phyloP scores from a whole-genome alignment of 2,888 invertebrate genomes.

The Hyposoter dolosus region DNA sequence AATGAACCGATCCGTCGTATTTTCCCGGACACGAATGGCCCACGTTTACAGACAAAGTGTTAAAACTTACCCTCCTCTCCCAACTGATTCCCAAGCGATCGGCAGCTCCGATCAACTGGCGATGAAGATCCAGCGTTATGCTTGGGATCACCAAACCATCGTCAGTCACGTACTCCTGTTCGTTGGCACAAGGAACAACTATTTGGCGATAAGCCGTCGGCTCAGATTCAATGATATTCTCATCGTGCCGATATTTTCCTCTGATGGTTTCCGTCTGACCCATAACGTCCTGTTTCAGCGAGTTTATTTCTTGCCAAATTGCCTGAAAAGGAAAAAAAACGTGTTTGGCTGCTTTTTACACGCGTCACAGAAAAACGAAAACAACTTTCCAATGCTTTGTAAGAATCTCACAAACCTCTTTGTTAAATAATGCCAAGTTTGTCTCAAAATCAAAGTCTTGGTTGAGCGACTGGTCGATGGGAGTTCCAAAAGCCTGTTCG shows the following conservation, averaged over 20 bases:
- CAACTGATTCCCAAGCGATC: constrained; percentile 89
- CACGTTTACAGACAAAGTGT: not conserved
- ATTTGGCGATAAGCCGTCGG: constrained; percentile 90
- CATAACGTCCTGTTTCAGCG: constrained; percentile 88
- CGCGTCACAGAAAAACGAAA: not conserved
- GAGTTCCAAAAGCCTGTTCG: constrained; percentile 92
- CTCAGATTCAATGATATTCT: constrained; percentile 91
- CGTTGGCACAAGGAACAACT: constrained; percentile 88
- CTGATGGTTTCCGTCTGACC: constrained; percentile 84
- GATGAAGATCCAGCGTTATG: constrained; percentile 89
- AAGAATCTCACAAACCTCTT: constrained; percentile 84
- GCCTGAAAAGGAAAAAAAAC: constrained; percentile 85
- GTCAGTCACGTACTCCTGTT: constrained; percentile 91
- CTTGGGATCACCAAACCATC: constrained; percentile 93
- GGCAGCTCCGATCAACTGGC: constrained; percentile 89
- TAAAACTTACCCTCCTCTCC: constrained; percentile 85
- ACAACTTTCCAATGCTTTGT: not conserved
- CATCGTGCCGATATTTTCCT: constrained; percentile 92
- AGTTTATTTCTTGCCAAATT: constrained; percentile 91
- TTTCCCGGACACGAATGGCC: no score
- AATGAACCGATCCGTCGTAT: no score
- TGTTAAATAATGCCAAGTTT: constrained; percentile 96
- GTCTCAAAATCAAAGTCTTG: constrained; percentile 98
- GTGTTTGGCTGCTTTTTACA: not conserved
- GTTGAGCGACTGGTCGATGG: constrained; percentile 88